A percentile compares a stretch with the other conserved stretches of the same genome.
Evolutionary conservation across 2,797 vertebrate genomes (phyloP).

Genomic region (Hyperoplus lanceolatus): DNA sequence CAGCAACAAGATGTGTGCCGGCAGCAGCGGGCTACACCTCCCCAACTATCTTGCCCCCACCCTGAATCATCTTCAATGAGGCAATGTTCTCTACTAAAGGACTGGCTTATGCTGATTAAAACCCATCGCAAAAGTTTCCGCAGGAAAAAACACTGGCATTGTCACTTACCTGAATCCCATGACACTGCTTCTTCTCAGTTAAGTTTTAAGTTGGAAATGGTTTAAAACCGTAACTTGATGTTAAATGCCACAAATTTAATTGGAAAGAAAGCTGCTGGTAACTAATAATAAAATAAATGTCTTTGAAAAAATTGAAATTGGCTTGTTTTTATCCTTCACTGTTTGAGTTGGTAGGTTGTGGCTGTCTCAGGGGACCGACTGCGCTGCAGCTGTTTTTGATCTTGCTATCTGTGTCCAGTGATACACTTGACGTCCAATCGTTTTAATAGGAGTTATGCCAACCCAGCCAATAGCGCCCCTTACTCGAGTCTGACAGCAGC

Average conservation of each 20-base stretch:
- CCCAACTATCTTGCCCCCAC: constrained; percentile 49
- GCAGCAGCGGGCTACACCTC: constrained; percentile 64
- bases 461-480: constrained; percentile 77
- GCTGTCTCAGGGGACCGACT: constrained; percentile 16
- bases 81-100: constrained; percentile 85
- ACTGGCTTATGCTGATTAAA: constrained; percentile 91
- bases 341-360: constrained; percentile 22
- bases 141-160: constrained; percentile 86
- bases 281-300: constrained; percentile 87
- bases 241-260: constrained; percentile 84
- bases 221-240: constrained; percentile 82
- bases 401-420: constrained; percentile 55
- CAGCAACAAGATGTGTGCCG: constrained; percentile 63
- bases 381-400: constrained; percentile 73
- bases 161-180: constrained; percentile 73
- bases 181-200: constrained; percentile 84
- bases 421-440: constrained; percentile 73
- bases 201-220: constrained; percentile 83
- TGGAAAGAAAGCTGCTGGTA: constrained; percentile 87
- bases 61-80: constrained; percentile 77
- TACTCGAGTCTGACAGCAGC: constrained; percentile 54
- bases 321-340: constrained; percentile 57
- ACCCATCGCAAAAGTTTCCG: constrained; percentile 90
- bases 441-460: constrained; percentile 19
- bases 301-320: constrained; percentile 81